phyloP scores from a whole-genome alignment of 2,888 invertebrate species.

The Callyntrura guangdongensis region DNA sequence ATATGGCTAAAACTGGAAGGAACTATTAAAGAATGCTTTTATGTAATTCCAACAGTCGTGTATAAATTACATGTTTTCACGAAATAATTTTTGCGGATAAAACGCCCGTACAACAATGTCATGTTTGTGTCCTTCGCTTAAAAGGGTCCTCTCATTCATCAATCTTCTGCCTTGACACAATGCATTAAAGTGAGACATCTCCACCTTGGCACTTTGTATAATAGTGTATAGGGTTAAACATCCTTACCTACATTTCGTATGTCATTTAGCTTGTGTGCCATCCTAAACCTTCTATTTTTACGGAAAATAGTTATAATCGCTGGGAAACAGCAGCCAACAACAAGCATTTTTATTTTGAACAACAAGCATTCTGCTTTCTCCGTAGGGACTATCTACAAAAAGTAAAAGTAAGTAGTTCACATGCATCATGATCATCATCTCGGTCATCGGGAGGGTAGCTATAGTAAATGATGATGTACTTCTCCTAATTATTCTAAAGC shows the following conservation, averaged over 20 bases:
- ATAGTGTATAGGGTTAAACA: background rate
- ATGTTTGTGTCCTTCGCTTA: slow-evolving; percentile 9
- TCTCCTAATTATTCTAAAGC: slow-evolving; percentile 34
- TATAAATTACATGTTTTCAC: background rate
- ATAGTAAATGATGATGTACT: slow-evolving; percentile 30
- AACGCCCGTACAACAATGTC: background rate
- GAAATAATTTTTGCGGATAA: background rate
- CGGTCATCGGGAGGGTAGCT: background rate
- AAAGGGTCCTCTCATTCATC: slow-evolving; percentile 21
- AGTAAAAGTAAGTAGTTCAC: slow-evolving; percentile 32
- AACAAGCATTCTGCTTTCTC: background rate
- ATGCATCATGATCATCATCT: slow-evolving; percentile 2
- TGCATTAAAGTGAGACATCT: no score
- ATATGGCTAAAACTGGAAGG: no score
- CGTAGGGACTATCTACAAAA: slow-evolving; percentile 8
- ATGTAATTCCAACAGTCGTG: no score
- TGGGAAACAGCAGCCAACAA: background rate
- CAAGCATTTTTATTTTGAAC: background rate
- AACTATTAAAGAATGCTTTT: no score
- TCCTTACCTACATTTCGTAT: background rate
- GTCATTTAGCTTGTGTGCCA: no score
- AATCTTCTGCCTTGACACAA: slow-evolving; percentile 1
- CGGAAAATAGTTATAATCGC: background rate
- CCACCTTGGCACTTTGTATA: background rate
- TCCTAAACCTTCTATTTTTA: no score